Base-by-base conservation (phyloP, 2,888 invertebrate species). In the Gari tellinella region DNA sequence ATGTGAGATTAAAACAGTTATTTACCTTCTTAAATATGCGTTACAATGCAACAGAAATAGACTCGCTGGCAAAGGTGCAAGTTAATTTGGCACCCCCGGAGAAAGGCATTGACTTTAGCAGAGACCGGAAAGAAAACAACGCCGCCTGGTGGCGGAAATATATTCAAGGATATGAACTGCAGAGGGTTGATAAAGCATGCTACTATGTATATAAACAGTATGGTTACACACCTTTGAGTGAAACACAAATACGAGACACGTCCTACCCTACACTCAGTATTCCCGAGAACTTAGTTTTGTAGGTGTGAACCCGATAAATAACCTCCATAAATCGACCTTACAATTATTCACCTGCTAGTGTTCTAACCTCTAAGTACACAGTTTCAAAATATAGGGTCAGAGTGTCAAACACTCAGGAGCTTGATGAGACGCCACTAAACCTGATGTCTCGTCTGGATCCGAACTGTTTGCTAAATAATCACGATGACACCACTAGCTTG, bases 81-180 rank as follows among this genome's bases (percentile, higher is more conserved):
- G 51, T 62, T 0, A 78, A 78, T 40, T 19, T 70, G 12, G 51
- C 69, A 2, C 77, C 69, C 15, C 66, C 69, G 25, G 77, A 78
- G 45, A 72, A 65, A 49, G 75, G 69, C 8, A 49, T 1, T 14
- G 52, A 57, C n/a, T 58, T 63, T 23, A 23, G 37, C 10, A 17
- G 55, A 21, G 55, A 64, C 17, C 45, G 64, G 37, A 37, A 15
- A 38, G 25, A 55, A 14, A 65, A 72, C 21, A 78, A 78, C 55
- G 19, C 63, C 0, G 19, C 43, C 8, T 78, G 77, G 77, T 78
- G 77, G 77, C 49, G 72, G 43, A 57, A 37, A 37, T 55, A 68
- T 25, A 60, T 76, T 31, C 31, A 63, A 19, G 53, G 43, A 37
- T 31, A 61, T 14, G 51, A 61, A n/a, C 37, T 72, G 2, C 38